A percentile compares a stretch with the other conserved stretches of the same genome.
Conservation (phyloP, 1,140 invertebrate species). For the Bombus fervidus region DNA sequence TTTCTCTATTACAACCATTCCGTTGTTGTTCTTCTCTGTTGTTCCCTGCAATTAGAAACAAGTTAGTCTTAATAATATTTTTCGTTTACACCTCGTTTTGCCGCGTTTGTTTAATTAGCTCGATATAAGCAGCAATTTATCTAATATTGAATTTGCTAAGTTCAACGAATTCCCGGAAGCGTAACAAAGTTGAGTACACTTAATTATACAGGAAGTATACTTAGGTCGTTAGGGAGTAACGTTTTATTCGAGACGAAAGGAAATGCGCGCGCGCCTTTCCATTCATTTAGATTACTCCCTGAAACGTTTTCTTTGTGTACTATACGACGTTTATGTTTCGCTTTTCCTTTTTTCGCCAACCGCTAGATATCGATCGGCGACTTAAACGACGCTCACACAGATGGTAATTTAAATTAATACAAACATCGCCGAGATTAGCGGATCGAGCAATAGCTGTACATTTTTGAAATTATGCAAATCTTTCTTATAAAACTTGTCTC, state of each 20-base stretch:
- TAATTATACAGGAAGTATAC: slow-evolving; percentile 49
- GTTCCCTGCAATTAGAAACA: background rate
- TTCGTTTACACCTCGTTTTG: background rate
- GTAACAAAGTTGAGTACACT: slow-evolving; percentile 34
- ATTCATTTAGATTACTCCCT: slow-evolving; percentile 39
- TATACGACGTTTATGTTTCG: background rate
- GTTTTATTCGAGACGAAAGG: slow-evolving; percentile 42
- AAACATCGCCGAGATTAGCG: background rate
- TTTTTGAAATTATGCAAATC: background rate
- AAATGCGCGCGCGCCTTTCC: slow-evolving; percentile 43
- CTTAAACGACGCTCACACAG: background rate
- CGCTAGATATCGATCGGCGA: slow-evolving; percentile 17
- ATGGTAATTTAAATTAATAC: slow-evolving; percentile 17
- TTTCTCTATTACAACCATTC: background rate
- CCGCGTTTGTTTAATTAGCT: background rate
- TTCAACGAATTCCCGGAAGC: slow-evolving; percentile 33
- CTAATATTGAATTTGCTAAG: background rate
- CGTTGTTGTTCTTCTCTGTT: background rate
- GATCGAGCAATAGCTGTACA: background rate
- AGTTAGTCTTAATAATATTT: background rate
- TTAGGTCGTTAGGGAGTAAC: slow-evolving; percentile 46
- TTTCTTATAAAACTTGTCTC: background rate
- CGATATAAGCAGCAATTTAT: background rate
- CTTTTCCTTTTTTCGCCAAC: background rate
- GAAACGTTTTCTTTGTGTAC: slow-evolving; percentile 41